Evolutionary conservation across 2,888 invertebrate genomes (phyloP).

Genomic region (Nasonovia ribisnigri): DNA sequence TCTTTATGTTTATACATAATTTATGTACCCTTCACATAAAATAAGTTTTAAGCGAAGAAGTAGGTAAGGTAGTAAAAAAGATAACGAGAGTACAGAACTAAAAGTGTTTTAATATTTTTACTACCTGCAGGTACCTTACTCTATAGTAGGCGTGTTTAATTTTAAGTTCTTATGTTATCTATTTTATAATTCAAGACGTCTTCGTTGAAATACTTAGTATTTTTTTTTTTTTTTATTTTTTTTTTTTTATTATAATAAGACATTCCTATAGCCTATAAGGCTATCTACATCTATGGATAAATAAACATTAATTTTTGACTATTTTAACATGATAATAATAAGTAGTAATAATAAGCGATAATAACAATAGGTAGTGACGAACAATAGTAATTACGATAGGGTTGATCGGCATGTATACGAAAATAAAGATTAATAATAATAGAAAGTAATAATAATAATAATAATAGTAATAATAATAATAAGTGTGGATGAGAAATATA

Average conservation of each 20-base stretch:
- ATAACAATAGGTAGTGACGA: neutral
- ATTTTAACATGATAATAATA: neutral
- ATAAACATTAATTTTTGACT: neutral
- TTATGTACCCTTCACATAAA: constrained; percentile 25
- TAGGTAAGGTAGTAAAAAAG: constrained; percentile 17
- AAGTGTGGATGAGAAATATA: neutral
- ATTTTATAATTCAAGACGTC: neutral
- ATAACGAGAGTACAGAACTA: constrained; percentile 29
- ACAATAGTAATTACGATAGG: neutral
- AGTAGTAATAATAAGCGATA: neutral
- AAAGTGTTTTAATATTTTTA: constrained; percentile 26
- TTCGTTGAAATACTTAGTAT: no score
- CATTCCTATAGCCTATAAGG: neutral
- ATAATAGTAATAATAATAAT: no score
- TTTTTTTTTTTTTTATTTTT: no score
- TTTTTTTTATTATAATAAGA: constrained; percentile 24
- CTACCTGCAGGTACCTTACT: neutral
- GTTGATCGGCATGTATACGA: neutral
- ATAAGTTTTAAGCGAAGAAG: neutral
- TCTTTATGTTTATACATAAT: neutral
- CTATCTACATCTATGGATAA: constrained; percentile 28
- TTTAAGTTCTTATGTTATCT: neutral
- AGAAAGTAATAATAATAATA: no score
- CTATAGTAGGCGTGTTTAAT: neutral
- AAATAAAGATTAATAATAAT: no score